Evolutionary conservation across 2,113 vertebrate species (phyloP), one percentile per base, ranked within the genome.

Genomic region (Nibea coibor): DNA sequence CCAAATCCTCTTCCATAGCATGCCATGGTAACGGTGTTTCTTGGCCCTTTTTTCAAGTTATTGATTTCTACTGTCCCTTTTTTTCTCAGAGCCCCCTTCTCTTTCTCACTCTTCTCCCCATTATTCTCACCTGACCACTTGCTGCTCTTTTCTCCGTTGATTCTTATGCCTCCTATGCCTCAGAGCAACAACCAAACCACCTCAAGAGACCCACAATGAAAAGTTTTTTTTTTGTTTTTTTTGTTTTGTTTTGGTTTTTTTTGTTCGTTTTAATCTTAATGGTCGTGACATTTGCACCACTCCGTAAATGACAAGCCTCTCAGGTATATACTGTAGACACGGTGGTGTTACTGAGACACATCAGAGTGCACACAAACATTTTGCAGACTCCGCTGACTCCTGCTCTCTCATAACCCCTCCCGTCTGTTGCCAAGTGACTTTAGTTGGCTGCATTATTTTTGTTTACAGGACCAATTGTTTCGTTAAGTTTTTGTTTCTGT

Each of bases 1-100:
- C 95, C 95, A 95, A 96, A 94, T 95, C 96, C 95, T 95, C 95
- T 94, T 95, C 95, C 96, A 96, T 96, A 97, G 97, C 97, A 98
- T 98, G 98, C 95, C 96, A 95, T 96, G 96, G 95, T 96, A 96
- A 96, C 95, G 95, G 95, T 96, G 95, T 94, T 96, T 95, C 95
- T 96, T 93, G 94, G 95, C 92, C 96, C 80, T 86, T 92, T 90
- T 93, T 95, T 94, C 92, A 89, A 96, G 95, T 89, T 95, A 95
- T 94, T 93, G 93, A 95, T 96, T 85, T 96, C 94, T 93, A 91
- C 94, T 94, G 87, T 96, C 91, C 95, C 95, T 94, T 72, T 89
- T 78, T 89, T 82, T 89, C 83, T 95, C 92, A 16, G 64, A 96
- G 90, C 90, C 92, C 90, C 90, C 92, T 88, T 91, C 93, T 91